Percentiles rank a stretch among this genome's conserved stretches.
phyloP scores from a whole-genome alignment of 2,113 vertebrate species.

The Neopipo cinnamomea region DNA sequence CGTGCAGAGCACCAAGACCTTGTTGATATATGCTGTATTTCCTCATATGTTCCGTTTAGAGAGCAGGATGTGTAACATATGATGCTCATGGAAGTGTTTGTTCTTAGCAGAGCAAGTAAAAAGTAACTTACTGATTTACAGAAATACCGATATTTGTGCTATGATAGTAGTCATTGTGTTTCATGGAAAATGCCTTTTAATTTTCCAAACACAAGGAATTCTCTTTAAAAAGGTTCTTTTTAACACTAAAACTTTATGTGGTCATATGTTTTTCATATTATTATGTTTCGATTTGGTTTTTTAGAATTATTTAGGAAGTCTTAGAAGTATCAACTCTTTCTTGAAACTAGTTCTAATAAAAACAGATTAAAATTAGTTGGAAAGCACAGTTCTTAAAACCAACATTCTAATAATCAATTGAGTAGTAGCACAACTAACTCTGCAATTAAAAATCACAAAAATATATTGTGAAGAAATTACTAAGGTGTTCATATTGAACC shows the following conservation, averaged over 20 bases:
- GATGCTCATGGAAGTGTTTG: neutral
- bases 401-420: neutral
- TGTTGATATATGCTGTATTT: neutral
- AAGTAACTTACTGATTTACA: neutral
- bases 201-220: neutral
- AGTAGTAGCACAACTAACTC: neutral
- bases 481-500: neutral
- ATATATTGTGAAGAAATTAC: neutral
- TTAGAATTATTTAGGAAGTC: neutral
- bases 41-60: neutral
- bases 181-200: neutral
- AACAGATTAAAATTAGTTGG: neutral
- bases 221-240: neutral
- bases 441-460: neutral
- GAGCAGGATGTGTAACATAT: neutral
- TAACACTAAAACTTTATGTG: neutral
- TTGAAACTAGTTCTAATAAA: neutral
- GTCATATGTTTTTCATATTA: neutral
- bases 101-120: neutral
- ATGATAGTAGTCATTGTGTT: fast-evolving
- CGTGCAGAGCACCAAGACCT: neutral
- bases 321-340: neutral
- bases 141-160: neutral
- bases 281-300: neutral
- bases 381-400: neutral